Percentiles rank a stretch among this genome's conserved stretches.
These are phyloP conservation scores for Eudemis profundana DNA, from an alignment of 2,888 invertebrate genomes.

Conservation along the genomic window DNA sequence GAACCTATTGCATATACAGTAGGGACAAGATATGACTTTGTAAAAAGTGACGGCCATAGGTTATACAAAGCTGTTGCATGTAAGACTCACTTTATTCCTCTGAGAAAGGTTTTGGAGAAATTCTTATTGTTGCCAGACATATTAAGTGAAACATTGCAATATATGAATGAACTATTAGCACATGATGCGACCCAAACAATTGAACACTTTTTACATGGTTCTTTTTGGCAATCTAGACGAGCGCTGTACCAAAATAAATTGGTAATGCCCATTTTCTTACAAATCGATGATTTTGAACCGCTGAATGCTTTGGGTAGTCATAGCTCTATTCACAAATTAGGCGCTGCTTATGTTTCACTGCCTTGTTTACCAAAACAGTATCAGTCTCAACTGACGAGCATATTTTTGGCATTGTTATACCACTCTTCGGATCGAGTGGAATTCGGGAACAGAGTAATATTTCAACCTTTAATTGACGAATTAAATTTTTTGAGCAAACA, in stretches of 20 bases:
- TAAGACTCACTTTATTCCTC: constrained; percentile 24
- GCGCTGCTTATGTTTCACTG: constrained; percentile 32
- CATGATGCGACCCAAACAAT: constrained; percentile 9
- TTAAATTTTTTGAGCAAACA: constrained; percentile 12
- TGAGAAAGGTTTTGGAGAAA: constrained; percentile 13
- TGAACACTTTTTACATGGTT: constrained; percentile 33
- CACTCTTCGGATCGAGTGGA: constrained; percentile 33
- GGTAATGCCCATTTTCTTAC: constrained; percentile 31
- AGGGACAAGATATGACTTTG: constrained; percentile 35
- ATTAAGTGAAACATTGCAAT: constrained; percentile 17
- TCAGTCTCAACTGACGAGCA: constrained; percentile 23
- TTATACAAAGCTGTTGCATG: constrained; percentile 3
- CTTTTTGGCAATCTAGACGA: constrained; percentile 29
- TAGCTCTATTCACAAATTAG: constrained; percentile 35
- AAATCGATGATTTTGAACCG: constrained; percentile 40
- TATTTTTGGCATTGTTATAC: constrained; percentile 34
- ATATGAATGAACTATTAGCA: constrained; percentile 4
- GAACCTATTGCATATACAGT: constrained; percentile 26
- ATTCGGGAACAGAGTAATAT: constrained; percentile 40
- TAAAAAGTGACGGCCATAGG: neutral
- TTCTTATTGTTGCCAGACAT: constrained; percentile 30
- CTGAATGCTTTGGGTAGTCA: constrained; percentile 42
- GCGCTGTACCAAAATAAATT: constrained; percentile 13
- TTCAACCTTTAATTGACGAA: constrained; percentile 31
- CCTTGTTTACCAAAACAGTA: constrained; percentile 27